phyloP scores from a whole-genome alignment of 2,113 vertebrate species.

The Pseudorhombus dupliciocellatus region DNA sequence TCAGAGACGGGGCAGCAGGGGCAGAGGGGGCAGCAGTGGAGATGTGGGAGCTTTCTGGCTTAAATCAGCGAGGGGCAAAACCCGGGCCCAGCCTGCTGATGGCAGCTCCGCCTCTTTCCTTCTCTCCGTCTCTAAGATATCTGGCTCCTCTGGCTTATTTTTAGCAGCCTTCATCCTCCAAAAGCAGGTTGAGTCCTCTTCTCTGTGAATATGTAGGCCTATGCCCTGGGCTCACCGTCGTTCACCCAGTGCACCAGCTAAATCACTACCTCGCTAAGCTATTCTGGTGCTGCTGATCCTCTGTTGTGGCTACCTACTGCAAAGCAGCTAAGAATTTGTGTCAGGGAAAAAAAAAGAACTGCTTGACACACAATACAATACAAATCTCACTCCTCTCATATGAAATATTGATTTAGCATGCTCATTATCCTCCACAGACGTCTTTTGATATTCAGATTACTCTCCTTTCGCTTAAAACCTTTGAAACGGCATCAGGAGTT shows the following conservation, averaged over 20 bases:
- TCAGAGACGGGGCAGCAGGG: conserved; percentile 67
- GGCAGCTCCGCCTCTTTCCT: conserved; percentile 66
- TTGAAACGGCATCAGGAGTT: conserved; percentile 1
- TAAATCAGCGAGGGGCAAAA: conserved; percentile 74
- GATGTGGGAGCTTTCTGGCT: conserved; percentile 71
- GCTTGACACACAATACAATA: conserved; percentile 50
- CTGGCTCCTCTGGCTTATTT: conserved; percentile 73
- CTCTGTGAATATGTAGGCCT: conserved; percentile 76
- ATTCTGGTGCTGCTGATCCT: conserved; percentile 61
- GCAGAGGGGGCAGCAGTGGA: conserved; percentile 77
- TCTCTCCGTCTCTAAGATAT: conserved; percentile 51
- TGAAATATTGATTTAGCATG: conserved; percentile 63
- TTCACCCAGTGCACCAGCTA: conserved; percentile 65
- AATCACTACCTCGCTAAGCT: conserved; percentile 47
- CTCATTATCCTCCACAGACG: conserved; percentile 55
- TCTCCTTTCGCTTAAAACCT: conserved; percentile 33
- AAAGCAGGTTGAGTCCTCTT: conserved; percentile 76
- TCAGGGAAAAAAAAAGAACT: conserved; percentile 38
- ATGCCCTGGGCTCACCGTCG: conserved; percentile 69
- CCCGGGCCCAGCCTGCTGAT: conserved; percentile 66
- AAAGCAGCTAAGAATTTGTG: conserved; percentile 41
- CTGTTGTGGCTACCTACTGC: conserved; percentile 59
- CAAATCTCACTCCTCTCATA: conserved; percentile 55
- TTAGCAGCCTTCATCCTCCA: conserved; percentile 75
- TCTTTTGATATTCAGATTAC: conserved; percentile 49